These are phyloP conservation scores for Ferdinandea cuprea DNA, from an alignment of 2,888 invertebrate species.

Conservation along the genomic window DNA sequence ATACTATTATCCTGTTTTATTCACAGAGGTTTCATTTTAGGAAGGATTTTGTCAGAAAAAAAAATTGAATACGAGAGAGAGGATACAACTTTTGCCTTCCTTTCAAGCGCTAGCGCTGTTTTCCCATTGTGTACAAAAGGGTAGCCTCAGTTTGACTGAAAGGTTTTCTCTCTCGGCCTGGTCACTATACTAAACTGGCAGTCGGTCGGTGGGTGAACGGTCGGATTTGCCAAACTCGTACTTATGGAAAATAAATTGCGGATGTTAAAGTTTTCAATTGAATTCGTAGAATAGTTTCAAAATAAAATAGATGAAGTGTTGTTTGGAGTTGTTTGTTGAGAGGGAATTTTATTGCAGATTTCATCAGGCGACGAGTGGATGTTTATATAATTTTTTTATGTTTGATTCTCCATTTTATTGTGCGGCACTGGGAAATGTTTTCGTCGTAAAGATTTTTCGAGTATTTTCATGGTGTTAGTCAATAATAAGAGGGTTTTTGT, in stretches of 20 bases:
- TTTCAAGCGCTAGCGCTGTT: conserved; percentile 24
- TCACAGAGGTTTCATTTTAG: conserved; percentile 40
- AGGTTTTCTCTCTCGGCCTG: conserved; percentile 24
- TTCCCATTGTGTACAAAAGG: conserved; percentile 20
- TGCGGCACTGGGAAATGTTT: conserved; percentile 1
- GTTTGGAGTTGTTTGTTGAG: conserved; percentile 69
- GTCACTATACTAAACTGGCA: conserved; percentile 2
- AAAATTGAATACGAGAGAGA: conserved; percentile 28
- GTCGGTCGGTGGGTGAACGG: background rate
- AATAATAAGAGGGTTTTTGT: too few species aligned
- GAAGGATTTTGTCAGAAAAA: conserved; percentile 46
- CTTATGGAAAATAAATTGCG: conserved; percentile 74
- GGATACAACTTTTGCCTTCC: conserved; percentile 61
- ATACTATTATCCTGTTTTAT: conserved; percentile 66
- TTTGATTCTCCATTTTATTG: background rate
- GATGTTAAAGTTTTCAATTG: conserved; percentile 75
- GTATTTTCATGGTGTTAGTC: background rate
- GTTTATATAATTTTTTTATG: background rate
- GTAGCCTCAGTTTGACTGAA: conserved; percentile 36
- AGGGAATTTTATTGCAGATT: conserved; percentile 60
- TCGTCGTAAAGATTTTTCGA: background rate
- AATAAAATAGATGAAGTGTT: conserved; percentile 73
- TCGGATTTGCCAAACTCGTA: conserved; percentile 65
- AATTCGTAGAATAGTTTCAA: conserved; percentile 74
- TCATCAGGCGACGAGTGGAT: conserved; percentile 28